Base-by-base conservation (phyloP, 2,888 invertebrate genomes). In the Chaetoderma sp. region DNA sequence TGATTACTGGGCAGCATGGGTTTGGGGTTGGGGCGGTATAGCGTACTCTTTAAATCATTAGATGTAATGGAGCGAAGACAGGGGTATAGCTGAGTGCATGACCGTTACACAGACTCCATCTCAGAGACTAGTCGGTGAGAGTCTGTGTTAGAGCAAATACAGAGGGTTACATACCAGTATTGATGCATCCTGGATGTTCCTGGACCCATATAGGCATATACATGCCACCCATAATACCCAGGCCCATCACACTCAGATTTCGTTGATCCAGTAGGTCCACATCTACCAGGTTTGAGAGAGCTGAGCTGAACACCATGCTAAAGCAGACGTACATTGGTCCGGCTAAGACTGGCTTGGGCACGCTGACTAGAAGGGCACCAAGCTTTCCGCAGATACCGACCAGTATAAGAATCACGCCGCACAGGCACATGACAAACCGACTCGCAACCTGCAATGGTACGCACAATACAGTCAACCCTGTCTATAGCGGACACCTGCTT, bases 321-420 rank as follows among this genome's bases (percentile, higher is more conserved):
- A 52, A 16, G 4, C 52, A 28, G n/a, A 52, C 52, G 13, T 28
- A 52, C 3, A 32, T 13, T 30, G n/a, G 32, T 27, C 52, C 52
- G n/a, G 27, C 52, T 2, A 52, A n/a, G 10, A 52, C 28, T 13
- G 52, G 52, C 21, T 52, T 52, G 27, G 52, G 52, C 52, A 52
- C 32, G 4, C 18, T 28, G 18, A 52, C 52, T 30, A 52, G n/a
- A 2, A 52, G n/a, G 8, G 52, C 52, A 27, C 3, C 30, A 52
- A 61, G 42, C 61, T 61, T 61, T 10, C 61, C 61, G 23, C 52
- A 52, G 2, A 61, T 36, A 16, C 61, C 61, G 18, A 61, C 18
- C 6, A 54, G 10, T 54, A 61, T 61, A 32, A 61, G 50, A 27
- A 52, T 44, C 8, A 61, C 36, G 5, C 52, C 61, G 4, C 42